These are phyloP conservation scores for Troides oblongomaculatus DNA, from an alignment of 2,888 invertebrate species.

Conservation along the genomic window DNA sequence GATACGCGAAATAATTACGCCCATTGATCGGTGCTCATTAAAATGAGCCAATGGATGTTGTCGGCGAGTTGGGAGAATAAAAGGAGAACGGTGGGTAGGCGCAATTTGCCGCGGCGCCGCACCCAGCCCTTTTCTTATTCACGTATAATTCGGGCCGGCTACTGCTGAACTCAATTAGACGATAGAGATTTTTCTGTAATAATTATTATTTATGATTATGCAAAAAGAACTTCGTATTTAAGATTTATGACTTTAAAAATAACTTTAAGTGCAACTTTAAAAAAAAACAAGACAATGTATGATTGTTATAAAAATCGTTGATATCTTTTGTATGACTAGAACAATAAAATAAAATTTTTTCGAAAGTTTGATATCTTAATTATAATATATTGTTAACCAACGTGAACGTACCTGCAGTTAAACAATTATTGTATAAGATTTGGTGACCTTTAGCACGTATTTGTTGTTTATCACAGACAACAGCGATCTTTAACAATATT, in stretches of 20 bases:
- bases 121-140: constrained; percentile 64
- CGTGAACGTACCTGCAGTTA: too few species aligned
- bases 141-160: constrained; percentile 60
- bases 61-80: constrained; percentile 49
- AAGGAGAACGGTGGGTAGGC: constrained; percentile 58
- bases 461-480: too few species aligned
- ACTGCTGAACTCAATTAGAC: constrained; percentile 66
- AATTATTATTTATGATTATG: not conserved
- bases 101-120: constrained; percentile 73
- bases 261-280: not conserved
- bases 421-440: too few species aligned
- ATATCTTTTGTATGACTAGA: constrained; percentile 46
- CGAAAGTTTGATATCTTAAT: not conserved
- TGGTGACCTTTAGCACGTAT: not conserved
- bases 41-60: constrained; percentile 66
- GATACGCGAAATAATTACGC: constrained; percentile 77
- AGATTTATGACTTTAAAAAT: not conserved
- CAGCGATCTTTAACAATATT: too few species aligned
- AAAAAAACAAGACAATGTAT: not conserved
- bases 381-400: too few species aligned
- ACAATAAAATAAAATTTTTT: not conserved
- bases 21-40: constrained; percentile 77
- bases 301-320: constrained; percentile 38
- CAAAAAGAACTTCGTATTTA: not conserved
- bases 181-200: not conserved